These are phyloP conservation scores for Glyphotaelius pellucidus DNA, from an alignment of 2,888 invertebrate species.

Conservation along the genomic window DNA sequence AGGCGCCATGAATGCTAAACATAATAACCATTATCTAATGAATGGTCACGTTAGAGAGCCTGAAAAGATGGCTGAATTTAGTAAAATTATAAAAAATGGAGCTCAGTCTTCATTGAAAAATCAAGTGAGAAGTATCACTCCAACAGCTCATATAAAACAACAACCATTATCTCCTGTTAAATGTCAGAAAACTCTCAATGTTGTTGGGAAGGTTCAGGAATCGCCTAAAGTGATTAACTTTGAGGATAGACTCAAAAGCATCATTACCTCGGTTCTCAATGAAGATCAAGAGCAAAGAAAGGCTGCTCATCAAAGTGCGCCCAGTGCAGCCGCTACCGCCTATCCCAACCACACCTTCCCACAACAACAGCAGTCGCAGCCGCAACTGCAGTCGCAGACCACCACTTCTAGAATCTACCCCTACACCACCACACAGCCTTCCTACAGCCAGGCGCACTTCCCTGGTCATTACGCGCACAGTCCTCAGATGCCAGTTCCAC, in stretches of 20 bases:
- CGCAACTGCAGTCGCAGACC: neutral
- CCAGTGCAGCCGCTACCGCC: constrained; percentile 7
- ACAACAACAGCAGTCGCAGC: constrained; percentile 32
- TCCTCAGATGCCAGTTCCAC: constrained; percentile 65
- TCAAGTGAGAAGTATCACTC: constrained; percentile 51
- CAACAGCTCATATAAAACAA: constrained; percentile 67
- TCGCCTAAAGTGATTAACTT: constrained; percentile 92
- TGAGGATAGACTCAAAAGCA: constrained; percentile 92
- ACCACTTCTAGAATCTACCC: constrained; percentile 34
- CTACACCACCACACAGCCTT: constrained; percentile 41
- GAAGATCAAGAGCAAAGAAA: constrained; percentile 83
- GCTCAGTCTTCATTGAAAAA: constrained; percentile 43
- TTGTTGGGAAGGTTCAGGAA: constrained; percentile 80
- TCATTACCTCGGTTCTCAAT: constrained; percentile 90
- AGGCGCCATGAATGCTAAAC: constrained; percentile 69
- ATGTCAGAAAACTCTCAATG: constrained; percentile 74
- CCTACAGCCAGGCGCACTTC: constrained; percentile 59
- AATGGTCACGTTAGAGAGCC: constrained; percentile 73
- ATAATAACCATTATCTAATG: constrained; percentile 71
- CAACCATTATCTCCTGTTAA: constrained; percentile 71
- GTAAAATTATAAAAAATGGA: constrained; percentile 61
- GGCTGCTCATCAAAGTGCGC: constrained; percentile 66
- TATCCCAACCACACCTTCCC: constrained; percentile 66
- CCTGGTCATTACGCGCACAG: constrained; percentile 59
- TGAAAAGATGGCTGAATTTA: constrained; percentile 70